Evolutionary conservation across 2,797 vertebrate species (phyloP).

Genomic region (Caiman crocodilus): DNA sequence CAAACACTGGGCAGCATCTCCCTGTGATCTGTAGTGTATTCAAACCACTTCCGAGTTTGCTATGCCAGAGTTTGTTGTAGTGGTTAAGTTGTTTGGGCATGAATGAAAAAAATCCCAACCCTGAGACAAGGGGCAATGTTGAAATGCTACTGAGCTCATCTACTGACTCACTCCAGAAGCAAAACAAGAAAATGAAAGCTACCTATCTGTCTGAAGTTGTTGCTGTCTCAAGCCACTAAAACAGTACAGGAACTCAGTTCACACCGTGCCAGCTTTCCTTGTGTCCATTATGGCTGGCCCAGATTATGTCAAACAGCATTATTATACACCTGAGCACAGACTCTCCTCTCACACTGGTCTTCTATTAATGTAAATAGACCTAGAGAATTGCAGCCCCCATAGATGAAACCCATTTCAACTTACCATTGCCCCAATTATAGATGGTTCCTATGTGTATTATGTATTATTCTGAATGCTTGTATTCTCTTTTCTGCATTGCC

Average conservation of each 20-base stretch:
- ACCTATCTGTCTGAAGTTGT: constrained; percentile 11
- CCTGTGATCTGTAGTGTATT: constrained; percentile 54
- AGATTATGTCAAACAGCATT: not conserved
- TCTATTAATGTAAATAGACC: not conserved
- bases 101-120: not conserved
- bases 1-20: constrained; percentile 23
- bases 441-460: not conserved
- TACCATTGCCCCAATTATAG: not conserved
- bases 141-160: constrained; percentile 2
- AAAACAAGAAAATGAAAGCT: constrained; percentile 48
- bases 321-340: no score
- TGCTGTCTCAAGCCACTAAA: not conserved
- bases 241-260: not conserved
- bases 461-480: not conserved
- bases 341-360: not conserved
- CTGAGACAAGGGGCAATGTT: constrained; percentile 8
- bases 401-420: not conserved
- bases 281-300: not conserved
- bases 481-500: not conserved
- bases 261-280: not conserved
- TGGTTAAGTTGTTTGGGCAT: constrained; percentile 10
- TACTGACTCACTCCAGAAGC: constrained; percentile 14
- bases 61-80: constrained; percentile 47
- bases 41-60: constrained; percentile 41
- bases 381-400: not conserved